Evolutionary conservation across 1,140 invertebrate genomes (phyloP).

Genomic region (Leptopilina clavipes): DNA sequence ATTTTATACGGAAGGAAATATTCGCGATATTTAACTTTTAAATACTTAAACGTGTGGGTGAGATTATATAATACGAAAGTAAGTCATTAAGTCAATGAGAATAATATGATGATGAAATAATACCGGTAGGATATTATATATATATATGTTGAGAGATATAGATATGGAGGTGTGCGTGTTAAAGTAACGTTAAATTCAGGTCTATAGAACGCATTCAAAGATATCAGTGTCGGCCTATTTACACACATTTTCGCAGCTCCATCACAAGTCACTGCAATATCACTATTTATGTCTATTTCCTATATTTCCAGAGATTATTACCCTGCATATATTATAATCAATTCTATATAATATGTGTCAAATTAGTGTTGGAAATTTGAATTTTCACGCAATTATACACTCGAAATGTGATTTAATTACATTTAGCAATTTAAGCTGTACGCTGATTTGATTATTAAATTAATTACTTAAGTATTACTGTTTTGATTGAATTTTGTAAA

Average conservation of each 20-base stretch:
- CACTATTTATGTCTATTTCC: not conserved
- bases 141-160: not conserved
- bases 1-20: not conserved
- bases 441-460: too few species aligned
- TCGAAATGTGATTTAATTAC: too few species aligned
- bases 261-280: constrained; percentile 10
- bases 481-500: too few species aligned
- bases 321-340: not conserved
- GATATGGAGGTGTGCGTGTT: constrained; percentile 40
- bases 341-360: too few species aligned
- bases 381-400: too few species aligned
- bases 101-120: not conserved
- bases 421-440: too few species aligned
- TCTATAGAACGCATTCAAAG: constrained; percentile 37
- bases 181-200: constrained; percentile 45
- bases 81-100: constrained; percentile 2
- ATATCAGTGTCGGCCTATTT: constrained; percentile 33
- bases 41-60: too few species aligned
- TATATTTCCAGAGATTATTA: not conserved
- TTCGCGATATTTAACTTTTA: not conserved
- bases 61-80: not conserved
- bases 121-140: not conserved
- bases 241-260: constrained; percentile 8
- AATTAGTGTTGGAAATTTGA: too few species aligned
- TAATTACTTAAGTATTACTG: too few species aligned